Conservation (phyloP, 2,797 vertebrate species). For the Notolepis coatsorum region DNA sequence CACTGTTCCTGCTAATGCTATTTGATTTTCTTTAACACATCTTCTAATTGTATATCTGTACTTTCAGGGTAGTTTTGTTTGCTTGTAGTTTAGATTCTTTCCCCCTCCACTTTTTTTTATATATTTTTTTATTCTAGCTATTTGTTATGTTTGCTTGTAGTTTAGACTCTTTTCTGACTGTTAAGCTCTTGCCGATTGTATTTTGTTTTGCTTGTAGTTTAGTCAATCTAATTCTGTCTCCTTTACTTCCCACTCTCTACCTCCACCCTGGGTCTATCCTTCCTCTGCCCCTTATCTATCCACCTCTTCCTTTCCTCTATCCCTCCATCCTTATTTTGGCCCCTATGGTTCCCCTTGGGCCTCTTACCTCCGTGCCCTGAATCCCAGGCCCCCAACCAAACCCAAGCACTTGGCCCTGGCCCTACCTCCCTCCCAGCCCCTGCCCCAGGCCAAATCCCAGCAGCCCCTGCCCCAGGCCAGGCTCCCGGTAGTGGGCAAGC, state of each 20-base stretch:
- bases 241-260: constrained; percentile 30
- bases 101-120: background rate
- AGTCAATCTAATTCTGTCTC: constrained; percentile 52
- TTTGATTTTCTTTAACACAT: background rate
- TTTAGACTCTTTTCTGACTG: background rate
- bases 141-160: background rate
- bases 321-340: constrained; percentile 32
- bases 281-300: constrained; percentile 52
- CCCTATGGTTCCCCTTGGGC: constrained; percentile 19
- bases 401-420: too few relatives aligned
- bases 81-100: background rate
- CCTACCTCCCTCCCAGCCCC: constrained; percentile 31
- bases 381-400: too few relatives aligned
- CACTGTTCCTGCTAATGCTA: background rate
- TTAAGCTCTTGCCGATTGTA: too few relatives aligned
- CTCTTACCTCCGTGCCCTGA: constrained; percentile 11
- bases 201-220: background rate
- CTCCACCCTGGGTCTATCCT: constrained; percentile 38
- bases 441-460: constrained; percentile 55
- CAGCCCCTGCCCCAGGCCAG: constrained; percentile 69
- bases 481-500: constrained; percentile 68
- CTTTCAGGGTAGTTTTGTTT: background rate
- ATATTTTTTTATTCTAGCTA: background rate
- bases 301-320: constrained; percentile 35
- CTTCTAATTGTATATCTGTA: background rate